Evolutionary conservation across 2,113 vertebrate genomes (phyloP).

Genomic region (Coracopsis vasa): DNA sequence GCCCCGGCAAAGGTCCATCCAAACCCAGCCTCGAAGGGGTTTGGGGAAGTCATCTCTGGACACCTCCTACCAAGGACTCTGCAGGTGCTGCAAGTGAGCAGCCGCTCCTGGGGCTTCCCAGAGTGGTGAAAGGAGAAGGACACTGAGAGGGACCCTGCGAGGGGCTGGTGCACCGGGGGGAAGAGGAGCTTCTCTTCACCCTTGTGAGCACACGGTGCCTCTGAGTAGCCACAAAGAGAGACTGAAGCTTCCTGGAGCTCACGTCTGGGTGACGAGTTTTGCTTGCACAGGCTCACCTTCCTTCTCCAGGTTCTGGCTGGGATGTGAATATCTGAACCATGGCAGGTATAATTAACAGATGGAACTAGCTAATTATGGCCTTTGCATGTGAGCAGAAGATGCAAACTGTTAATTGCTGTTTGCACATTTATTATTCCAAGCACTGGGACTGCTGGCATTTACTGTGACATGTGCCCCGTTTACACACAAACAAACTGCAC

Average conservation of each 20-base stretch:
- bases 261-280: background rate
- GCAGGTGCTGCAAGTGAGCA: background rate
- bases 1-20: background rate
- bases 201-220: background rate
- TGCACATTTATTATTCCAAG: slow-evolving; percentile 59
- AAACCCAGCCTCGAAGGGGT: background rate
- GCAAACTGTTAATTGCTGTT: slow-evolving; percentile 70
- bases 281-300: slow-evolving; percentile 52
- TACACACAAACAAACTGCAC: slow-evolving; percentile 47
- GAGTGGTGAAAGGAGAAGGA: background rate
- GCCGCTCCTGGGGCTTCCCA: background rate
- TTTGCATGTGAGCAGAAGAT: slow-evolving; percentile 50
- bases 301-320: slow-evolving; percentile 32
- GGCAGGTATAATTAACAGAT: slow-evolving; percentile 77
- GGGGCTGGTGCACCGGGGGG: background rate
- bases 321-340: slow-evolving; percentile 50
- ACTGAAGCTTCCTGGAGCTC: background rate
- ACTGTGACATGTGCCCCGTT: slow-evolving; percentile 38
- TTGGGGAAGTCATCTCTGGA: background rate
- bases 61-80: background rate
- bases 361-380: slow-evolving; percentile 71
- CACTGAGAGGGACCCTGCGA: accelerated
- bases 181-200: background rate
- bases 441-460: slow-evolving; percentile 38
- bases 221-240: background rate